Percentiles rank a stretch among this genome's conserved stretches.
phyloP scores from a whole-genome alignment of 2,797 vertebrate species.

The Ctenopoma multispine region DNA sequence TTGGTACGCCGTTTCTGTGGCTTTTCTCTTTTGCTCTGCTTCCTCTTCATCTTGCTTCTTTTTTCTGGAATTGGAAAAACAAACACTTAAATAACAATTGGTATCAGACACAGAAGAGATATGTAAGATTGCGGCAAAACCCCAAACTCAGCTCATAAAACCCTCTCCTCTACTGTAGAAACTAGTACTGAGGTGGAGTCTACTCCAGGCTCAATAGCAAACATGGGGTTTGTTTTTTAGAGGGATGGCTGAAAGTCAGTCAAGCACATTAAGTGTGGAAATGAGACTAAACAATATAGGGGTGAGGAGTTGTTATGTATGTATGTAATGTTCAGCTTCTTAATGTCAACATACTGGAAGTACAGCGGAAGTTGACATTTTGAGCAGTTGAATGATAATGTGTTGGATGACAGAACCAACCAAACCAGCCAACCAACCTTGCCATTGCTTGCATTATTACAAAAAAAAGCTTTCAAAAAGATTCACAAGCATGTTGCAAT shows the following conservation, averaged over 20 bases:
- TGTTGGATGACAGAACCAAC: not conserved
- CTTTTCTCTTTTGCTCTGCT: conserved; percentile 94
- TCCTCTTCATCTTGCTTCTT: conserved; percentile 97
- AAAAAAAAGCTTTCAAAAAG: too few species aligned
- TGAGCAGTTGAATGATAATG: not conserved
- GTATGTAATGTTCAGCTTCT: too few species aligned
- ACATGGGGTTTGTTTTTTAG: not conserved
- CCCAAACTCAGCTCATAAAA: not conserved
- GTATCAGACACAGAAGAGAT: not conserved
- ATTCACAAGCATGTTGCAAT: too few species aligned
- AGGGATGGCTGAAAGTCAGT: not conserved
- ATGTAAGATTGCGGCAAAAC: not conserved
- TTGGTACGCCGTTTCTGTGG: conserved; percentile 95
- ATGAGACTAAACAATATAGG: not conserved
- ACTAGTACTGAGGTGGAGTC: not conserved
- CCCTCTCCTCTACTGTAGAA: not conserved
- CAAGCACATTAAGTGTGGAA: not conserved
- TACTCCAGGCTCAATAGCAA: too few species aligned
- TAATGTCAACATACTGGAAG: too few species aligned
- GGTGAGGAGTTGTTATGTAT: too few species aligned
- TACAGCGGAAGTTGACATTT: not conserved
- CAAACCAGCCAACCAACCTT: not conserved
- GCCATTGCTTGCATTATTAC: too few species aligned
- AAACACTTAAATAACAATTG: not conserved
- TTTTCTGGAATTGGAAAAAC: conserved; percentile 83